Evolutionary conservation across 1,140 invertebrate species (phyloP).

Genomic region (Papilio helenus): DNA sequence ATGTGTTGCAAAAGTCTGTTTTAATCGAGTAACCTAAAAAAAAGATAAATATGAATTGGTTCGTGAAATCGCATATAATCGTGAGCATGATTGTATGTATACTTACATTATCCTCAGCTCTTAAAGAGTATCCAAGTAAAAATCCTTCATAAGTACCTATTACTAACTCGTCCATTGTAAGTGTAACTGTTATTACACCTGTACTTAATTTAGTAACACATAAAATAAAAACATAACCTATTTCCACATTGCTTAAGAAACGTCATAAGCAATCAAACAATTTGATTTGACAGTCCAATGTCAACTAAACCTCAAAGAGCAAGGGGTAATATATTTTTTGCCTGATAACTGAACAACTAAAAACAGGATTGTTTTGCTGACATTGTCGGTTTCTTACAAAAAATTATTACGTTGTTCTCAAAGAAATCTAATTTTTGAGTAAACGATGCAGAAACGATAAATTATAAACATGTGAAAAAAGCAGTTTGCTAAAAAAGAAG

Average conservation of each 20-base stretch:
- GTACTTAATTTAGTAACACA: not conserved
- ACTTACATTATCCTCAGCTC: constrained; percentile 65
- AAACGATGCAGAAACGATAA: too few relatives aligned
- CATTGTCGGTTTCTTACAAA: too few relatives aligned
- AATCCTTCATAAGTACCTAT: constrained; percentile 80
- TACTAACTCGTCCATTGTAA: constrained; percentile 72
- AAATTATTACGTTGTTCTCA: too few relatives aligned
- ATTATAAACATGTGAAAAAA: too few relatives aligned
- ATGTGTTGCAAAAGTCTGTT: constrained; percentile 93
- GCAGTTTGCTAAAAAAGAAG: too few relatives aligned
- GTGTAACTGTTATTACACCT: not conserved
- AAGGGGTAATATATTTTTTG: too few relatives aligned
- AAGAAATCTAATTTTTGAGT: too few relatives aligned
- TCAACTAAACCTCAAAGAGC: too few relatives aligned
- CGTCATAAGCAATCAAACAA: not conserved
- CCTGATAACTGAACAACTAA: too few relatives aligned
- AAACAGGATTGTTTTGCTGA: too few relatives aligned
- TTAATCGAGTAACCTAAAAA: constrained; percentile 79
- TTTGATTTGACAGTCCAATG: not conserved
- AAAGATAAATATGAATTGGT: constrained; percentile 35
- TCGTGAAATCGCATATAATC: constrained; percentile 31
- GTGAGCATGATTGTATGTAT: not conserved
- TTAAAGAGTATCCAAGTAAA: constrained; percentile 73
- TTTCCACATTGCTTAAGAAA: constrained; percentile 4
- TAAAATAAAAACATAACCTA: constrained; percentile 27